Conservation (phyloP, 2,888 invertebrate species). For the Panzeria rudis region DNA sequence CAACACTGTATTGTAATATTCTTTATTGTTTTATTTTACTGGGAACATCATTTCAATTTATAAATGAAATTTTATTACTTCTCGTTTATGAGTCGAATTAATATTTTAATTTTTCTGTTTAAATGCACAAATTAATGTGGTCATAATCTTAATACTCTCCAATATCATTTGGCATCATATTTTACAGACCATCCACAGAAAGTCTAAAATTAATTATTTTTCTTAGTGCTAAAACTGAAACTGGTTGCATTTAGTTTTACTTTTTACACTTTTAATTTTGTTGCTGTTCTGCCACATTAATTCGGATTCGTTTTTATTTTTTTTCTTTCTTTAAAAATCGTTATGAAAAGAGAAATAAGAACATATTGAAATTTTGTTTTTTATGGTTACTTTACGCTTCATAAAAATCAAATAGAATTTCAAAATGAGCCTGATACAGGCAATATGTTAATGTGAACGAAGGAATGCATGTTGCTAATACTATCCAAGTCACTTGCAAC, state of each 20-base stretch:
- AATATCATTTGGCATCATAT: slow-evolving; percentile 47
- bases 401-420: slow-evolving; percentile 31
- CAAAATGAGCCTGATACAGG: slow-evolving; percentile 15
- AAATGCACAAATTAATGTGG: slow-evolving; percentile 29
- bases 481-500: neutral
- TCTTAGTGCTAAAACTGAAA: neutral
- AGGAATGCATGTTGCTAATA: neutral
- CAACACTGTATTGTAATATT: neutral
- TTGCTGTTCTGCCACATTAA: slow-evolving; percentile 26
- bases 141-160: slow-evolving; percentile 14
- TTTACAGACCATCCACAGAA: slow-evolving; percentile 3
- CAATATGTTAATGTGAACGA: slow-evolving; percentile 3
- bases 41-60: neutral
- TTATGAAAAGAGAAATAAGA: neutral
- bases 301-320: neutral
- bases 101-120: neutral
- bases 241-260: slow-evolving; percentile 1
- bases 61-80: slow-evolving; percentile 30
- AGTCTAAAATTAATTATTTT: slow-evolving; percentile 1
- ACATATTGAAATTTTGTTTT: neutral
- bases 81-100: slow-evolving; percentile 18
- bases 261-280: slow-evolving; percentile 6
- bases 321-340: neutral
- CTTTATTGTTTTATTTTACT: neutral
- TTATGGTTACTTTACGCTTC: slow-evolving; percentile 35